Base-by-base conservation (phyloP, 2,113 vertebrate species). In the Aptenodytes patagonicus region DNA sequence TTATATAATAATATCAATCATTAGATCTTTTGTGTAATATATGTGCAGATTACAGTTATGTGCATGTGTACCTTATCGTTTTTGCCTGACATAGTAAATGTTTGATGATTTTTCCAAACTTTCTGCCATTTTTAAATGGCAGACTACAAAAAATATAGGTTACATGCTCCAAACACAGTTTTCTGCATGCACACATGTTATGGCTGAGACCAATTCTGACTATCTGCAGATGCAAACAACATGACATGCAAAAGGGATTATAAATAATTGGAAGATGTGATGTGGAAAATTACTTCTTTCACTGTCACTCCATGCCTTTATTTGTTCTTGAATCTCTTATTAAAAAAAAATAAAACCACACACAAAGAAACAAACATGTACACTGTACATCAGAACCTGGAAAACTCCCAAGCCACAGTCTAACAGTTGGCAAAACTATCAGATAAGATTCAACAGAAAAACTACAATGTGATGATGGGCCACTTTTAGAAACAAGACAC, bases 201-300 rank as follows among this genome's bases (percentile, higher is more conserved):
- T 68, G 32, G 17, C 42, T 85, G 77, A 87, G 62, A 85, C 40
- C 7, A 73, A 15, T 47, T 91, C 68, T 87, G 77, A 79, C 47
- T 85, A 47, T 95, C 31, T 72, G 49, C 86, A 94, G 69, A 94
- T 96, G 81, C n/a, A 87, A 73, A 87, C 65, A 69, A 47, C 54
- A 87, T 60, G 61, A 87, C 73, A 89, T 66, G 71, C 83, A 79
- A 72, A 92, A 94, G 21, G 34, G 31, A 69, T 92, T 92, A 81
- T n/a, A 76, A 9, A 73, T 87, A 95, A 93, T 42, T 96, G 89
- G 89, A 95, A 87, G 73, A 91, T 72, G 81, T 87, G 85, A 79
- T 84, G 70, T n/a, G 26, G 94, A 94, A 97, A 97, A 95, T 94
- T 58, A 57, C 55, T 95, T 95, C 61, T 94, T 94, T 94, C 49